phyloP scores from a whole-genome alignment of 2,797 vertebrate species.

The Spinus olivaceus region DNA sequence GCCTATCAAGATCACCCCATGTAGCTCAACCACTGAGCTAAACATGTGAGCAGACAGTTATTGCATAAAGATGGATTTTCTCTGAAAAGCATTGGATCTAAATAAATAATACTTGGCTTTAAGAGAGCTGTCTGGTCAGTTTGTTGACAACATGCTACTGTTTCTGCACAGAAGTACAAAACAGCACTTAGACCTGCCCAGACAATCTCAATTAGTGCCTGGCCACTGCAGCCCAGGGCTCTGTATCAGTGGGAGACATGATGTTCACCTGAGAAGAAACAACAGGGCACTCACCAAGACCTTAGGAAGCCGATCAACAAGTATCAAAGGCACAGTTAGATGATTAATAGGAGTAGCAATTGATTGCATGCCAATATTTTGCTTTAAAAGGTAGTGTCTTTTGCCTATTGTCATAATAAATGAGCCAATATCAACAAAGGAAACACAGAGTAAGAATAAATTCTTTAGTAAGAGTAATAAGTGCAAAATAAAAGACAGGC shows the following conservation, averaged over 20 bases:
- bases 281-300: not conserved
- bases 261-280: not conserved
- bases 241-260: not conserved
- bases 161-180: not conserved
- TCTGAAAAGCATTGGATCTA: not conserved
- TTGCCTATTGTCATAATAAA: not conserved
- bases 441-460: not conserved
- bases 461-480: not conserved
- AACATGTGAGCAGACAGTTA: not conserved
- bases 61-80: conserved; percentile 13
- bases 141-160: not conserved
- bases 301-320: not conserved
- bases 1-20: not conserved
- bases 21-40: not conserved
- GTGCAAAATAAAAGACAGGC: not conserved
- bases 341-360: not conserved
- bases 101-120: not conserved
- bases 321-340: not conserved
- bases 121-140: not conserved
- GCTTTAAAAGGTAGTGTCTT: not conserved
- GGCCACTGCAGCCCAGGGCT: not conserved
- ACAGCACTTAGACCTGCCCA: not conserved
- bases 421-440: not conserved
- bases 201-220: not conserved
- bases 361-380: not conserved